phyloP scores from a whole-genome alignment of 2,888 invertebrate species.

The Sericinus montela region DNA sequence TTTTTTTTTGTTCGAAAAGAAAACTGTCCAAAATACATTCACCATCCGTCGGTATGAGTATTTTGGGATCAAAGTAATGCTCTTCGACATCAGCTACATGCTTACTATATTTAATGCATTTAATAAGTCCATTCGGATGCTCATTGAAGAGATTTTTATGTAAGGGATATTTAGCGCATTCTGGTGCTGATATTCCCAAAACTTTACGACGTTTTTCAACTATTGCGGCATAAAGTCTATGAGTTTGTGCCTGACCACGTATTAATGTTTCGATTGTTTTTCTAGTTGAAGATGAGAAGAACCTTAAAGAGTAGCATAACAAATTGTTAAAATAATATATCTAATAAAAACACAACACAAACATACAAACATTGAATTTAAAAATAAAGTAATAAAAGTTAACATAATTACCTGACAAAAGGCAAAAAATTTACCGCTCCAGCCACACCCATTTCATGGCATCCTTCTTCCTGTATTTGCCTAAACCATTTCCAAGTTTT shows the following conservation, averaged over 20 bases:
- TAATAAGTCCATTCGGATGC: constrained; percentile 60
- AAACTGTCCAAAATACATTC: constrained; percentile 83
- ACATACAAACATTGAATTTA: too few species aligned
- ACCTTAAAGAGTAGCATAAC: constrained; percentile 74
- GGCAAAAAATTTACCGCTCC: constrained; percentile 92
- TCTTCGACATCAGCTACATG: constrained; percentile 44
- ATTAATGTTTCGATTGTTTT: constrained; percentile 82
- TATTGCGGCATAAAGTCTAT: constrained; percentile 84
- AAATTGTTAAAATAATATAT: too few species aligned
- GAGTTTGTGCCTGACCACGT: constrained; percentile 85
- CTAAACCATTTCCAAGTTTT: constrained; percentile 88
- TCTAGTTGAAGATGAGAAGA: constrained; percentile 79
- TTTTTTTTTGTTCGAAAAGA: constrained; percentile 79
- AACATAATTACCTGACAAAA: constrained; percentile 81
- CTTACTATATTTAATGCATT: constrained; percentile 67
- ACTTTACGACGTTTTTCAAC: constrained; percentile 76
- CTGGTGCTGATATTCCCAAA: constrained; percentile 43
- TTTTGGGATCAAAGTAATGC: constrained; percentile 64
- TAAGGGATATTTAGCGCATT: constrained; percentile 44
- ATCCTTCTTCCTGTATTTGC: constrained; percentile 89
- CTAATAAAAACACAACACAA: too few species aligned
- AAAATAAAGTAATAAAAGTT: not conserved
- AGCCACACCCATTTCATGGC: constrained; percentile 89
- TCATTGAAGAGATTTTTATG: constrained; percentile 52
- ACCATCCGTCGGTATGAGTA: constrained; percentile 56